phyloP scores from a whole-genome alignment of 2,113 vertebrate species.

The Galbula dea region DNA sequence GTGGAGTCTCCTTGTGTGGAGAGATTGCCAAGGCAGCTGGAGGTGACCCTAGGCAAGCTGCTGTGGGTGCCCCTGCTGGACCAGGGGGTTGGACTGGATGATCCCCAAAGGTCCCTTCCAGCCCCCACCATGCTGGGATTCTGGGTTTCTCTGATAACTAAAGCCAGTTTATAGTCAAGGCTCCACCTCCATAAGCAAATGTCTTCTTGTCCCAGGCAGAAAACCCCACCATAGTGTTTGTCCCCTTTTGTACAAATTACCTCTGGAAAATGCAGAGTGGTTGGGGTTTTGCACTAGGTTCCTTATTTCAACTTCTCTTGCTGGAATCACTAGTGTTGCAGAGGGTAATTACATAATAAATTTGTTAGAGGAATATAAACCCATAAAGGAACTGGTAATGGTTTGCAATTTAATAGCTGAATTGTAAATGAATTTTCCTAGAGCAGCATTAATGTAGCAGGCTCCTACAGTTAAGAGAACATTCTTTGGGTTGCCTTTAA shows the following conservation, averaged over 20 bases:
- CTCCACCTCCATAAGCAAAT: background rate
- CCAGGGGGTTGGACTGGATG: no score
- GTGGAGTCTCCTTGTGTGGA: no score
- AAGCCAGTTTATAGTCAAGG: background rate
- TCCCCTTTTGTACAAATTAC: background rate
- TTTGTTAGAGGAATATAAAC: constrained; percentile 71
- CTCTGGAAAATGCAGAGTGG: constrained; percentile 7
- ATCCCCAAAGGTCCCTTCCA: no score
- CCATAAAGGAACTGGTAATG: constrained; percentile 70
- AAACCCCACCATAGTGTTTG: background rate
- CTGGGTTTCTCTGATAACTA: background rate
- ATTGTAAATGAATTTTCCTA: constrained; percentile 73
- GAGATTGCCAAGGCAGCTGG: no score
- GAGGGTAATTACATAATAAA: constrained; percentile 73
- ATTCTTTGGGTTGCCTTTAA: constrained; percentile 60
- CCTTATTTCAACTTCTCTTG: constrained; percentile 59
- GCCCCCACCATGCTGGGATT: no score
- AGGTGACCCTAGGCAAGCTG: no score
- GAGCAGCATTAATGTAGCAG: constrained; percentile 39
- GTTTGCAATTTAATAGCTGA: constrained; percentile 73
- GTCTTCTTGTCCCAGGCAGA: background rate
- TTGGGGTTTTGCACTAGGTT: constrained; percentile 23
- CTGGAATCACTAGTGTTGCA: constrained; percentile 43
- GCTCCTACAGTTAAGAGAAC: constrained; percentile 65
- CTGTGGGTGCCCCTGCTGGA: no score